phyloP scores from a whole-genome alignment of 53 echinoderm and acorn worm genomes.

The Patiria pectinifera region DNA sequence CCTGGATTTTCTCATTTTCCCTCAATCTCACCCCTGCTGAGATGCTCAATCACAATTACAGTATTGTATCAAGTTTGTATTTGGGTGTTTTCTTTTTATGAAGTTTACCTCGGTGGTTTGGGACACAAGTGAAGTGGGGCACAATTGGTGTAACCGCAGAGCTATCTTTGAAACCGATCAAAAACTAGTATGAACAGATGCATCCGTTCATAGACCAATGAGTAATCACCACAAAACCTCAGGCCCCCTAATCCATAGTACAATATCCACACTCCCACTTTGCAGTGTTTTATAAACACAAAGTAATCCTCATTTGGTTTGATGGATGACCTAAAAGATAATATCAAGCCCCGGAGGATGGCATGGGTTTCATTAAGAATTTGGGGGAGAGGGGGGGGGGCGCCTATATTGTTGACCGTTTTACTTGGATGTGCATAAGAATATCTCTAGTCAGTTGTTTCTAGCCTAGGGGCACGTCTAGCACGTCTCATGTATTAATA shows the following conservation, averaged over 20 bases:
- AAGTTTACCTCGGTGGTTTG: neutral
- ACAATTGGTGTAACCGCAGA: neutral
- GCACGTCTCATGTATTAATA: slow-evolving; percentile 21
- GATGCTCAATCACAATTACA: no score
- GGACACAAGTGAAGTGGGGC: neutral
- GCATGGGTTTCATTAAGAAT: no score
- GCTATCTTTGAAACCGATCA: neutral
- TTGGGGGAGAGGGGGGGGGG: neutral
- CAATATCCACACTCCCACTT: neutral
- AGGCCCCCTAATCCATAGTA: neutral
- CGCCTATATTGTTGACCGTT: neutral
- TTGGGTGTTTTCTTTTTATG: neutral
- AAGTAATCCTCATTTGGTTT: neutral
- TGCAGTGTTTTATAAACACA: neutral
- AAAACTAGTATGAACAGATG: neutral
- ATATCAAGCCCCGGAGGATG: no score
- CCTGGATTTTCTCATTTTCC: no score
- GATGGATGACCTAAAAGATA: neutral
- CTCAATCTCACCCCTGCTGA: neutral
- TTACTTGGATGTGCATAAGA: neutral
- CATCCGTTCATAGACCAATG: neutral
- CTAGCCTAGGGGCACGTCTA: neutral
- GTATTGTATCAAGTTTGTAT: no score
- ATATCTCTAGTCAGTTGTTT: neutral
- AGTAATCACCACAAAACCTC: neutral